Conservation (phyloP, 2,888 invertebrate species). For the Drosophila flavopinicola region DNA sequence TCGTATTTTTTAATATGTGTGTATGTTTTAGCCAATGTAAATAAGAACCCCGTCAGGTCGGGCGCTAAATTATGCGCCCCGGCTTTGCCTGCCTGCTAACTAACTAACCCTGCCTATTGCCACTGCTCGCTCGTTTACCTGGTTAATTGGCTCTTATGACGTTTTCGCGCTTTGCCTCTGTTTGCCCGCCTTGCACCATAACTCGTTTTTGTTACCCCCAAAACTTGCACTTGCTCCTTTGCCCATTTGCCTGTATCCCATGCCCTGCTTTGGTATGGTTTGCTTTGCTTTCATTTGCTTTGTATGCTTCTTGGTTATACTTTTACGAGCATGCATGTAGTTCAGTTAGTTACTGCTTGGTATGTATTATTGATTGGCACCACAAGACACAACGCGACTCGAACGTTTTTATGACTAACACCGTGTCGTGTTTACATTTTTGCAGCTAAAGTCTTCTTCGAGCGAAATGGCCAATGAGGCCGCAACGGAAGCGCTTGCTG, state of each 20-base stretch:
- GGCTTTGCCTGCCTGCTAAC: constrained; percentile 1
- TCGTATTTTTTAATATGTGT: constrained; percentile 8
- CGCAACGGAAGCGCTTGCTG: constrained; percentile 34
- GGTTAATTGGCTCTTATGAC: constrained; percentile 80
- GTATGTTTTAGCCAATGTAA: constrained; percentile 58
- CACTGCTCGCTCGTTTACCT: constrained; percentile 63
- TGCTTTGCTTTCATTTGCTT: constrained; percentile 34
- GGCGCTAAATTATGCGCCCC: constrained; percentile 60
- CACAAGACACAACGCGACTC: constrained; percentile 12
- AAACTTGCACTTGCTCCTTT: constrained; percentile 51
- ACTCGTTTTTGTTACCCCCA: constrained; percentile 58
- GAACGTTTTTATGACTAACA: constrained; percentile 49
- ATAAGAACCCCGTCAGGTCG: constrained; percentile 65
- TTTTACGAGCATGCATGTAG: constrained; percentile 35
- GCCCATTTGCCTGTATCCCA: constrained; percentile 2
- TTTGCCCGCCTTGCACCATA: constrained; percentile 41
- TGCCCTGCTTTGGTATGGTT: constrained; percentile 23
- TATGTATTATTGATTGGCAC: constrained; percentile 75
- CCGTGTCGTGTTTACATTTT: constrained; percentile 41
- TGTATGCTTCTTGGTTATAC: constrained; percentile 60
- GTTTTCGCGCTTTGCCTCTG: constrained; percentile 67
- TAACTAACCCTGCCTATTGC: constrained; percentile 29
- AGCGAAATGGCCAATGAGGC: constrained; percentile 66
- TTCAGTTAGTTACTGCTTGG: constrained; percentile 56
- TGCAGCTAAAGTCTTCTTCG: constrained; percentile 57